Evolutionary conservation across 2,888 invertebrate genomes (phyloP).

Genomic region (Drosophila fulvimacula): DNA sequence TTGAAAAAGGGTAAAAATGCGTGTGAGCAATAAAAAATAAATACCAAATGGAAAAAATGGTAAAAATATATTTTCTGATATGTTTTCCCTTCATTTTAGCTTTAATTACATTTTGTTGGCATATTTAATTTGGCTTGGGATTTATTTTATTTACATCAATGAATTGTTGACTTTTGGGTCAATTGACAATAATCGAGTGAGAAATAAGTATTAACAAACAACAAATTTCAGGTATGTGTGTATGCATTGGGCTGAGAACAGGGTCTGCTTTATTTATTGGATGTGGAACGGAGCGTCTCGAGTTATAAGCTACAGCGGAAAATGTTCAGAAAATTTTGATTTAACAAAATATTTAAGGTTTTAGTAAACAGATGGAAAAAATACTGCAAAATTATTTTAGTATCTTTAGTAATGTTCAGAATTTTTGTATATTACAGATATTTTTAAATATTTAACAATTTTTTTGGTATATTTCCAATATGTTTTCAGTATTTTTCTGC

Average conservation of each 20-base stretch:
- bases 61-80: conserved; percentile 6
- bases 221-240: neutral
- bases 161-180: conserved; percentile 51
- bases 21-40: conserved; percentile 31
- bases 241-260: conserved; percentile 13
- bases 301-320: conserved; percentile 36
- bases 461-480: no score
- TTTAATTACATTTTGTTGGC: conserved; percentile 14
- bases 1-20: conserved; percentile 36
- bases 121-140: conserved; percentile 24
- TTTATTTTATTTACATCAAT: conserved; percentile 66
- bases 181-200: conserved; percentile 15
- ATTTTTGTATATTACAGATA: no score
- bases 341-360: neutral
- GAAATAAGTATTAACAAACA: conserved; percentile 16
- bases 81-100: conserved; percentile 15
- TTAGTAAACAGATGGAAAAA: neutral
- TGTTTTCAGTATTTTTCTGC: neutral
- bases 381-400: no score
- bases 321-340: neutral
- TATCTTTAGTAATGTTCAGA: neutral
- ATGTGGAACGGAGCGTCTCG: conserved; percentile 23
- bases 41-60: neutral
- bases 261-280: neutral
- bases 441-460: no score